Evolutionary conservation across 2,888 invertebrate species (phyloP), one percentile per base, ranked within the genome.

Genomic region (Pyrrhia umbra): DNA sequence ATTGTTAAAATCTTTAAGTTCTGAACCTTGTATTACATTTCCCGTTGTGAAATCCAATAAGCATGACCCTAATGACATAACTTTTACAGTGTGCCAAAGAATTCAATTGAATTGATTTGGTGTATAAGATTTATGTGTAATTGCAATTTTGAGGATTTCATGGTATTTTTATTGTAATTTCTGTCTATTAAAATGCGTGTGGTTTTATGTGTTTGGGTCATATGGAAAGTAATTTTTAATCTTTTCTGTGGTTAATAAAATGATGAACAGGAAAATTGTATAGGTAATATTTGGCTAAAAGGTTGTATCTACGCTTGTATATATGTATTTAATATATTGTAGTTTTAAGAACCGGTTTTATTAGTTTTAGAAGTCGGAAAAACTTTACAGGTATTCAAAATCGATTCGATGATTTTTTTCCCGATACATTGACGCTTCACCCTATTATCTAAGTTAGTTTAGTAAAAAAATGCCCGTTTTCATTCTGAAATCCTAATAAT

Each of bases 21-120:
- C 20, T 43, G 23, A 49, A 63, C 27, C 34, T 43, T 65, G 43
- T 49, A 65, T 63, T 43, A 63, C 27, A 50, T 47, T 27, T 45
- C 71, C 65, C 71, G 37, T 70, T 63, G 71, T 21, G 63, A 65
- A 65, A 65, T 71, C 37, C 37, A 62, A 63, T 49, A 43, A 70
- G 62, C 34, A 27, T 37, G 47, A 1, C 47, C 42, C 23, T 50
- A 71, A 63, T 63, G 50, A 46, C 64, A 71, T 30, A 42, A 42
- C 18, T 42, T 40, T 8, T n/a, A n/a, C n/a, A 50, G n/a, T 49
- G 27, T 10, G 30, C 46, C 37, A 42, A 47, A 47, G 51, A 67
- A 52, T 47, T 72, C 37, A 45, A 54, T 65, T 25, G 8, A 49
- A 47, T 42, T 47, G 51, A 74, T 58, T 34, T 40, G 21, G 15